Conservation (phyloP, 2,797 vertebrate species). For the Enoplosus armatus region DNA sequence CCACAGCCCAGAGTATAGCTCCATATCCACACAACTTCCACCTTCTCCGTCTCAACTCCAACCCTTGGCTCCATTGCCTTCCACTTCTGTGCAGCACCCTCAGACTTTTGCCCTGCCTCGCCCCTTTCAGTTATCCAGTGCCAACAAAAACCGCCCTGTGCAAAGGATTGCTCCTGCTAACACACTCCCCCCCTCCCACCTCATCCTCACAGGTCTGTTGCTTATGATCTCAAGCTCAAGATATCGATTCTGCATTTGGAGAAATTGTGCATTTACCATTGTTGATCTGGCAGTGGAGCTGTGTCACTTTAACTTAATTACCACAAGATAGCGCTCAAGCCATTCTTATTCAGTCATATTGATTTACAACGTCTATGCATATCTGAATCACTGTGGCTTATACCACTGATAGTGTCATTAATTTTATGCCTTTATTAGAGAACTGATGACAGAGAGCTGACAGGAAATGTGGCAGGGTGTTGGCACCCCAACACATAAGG, state of each 20-base stretch:
- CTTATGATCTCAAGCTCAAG: conserved; percentile 15
- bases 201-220: conserved; percentile 90
- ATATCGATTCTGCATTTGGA: background rate
- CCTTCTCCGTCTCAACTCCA: conserved; percentile 81
- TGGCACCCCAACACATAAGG: background rate
- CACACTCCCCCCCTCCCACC: conserved; percentile 83
- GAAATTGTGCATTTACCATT: background rate
- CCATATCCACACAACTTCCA: conserved; percentile 73
- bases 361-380: background rate
- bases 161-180: conserved; percentile 90
- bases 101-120: conserved; percentile 89
- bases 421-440: background rate
- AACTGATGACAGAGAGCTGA: background rate
- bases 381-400: background rate
- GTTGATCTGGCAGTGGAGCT: background rate
- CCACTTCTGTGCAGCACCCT: conserved; percentile 65
- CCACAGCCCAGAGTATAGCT: conserved; percentile 83
- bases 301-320: conserved; percentile 5
- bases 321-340: conserved; percentile 51
- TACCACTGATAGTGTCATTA: background rate
- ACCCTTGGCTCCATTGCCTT: conserved; percentile 75
- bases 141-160: conserved; percentile 87
- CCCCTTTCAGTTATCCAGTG: conserved; percentile 79
- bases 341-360: background rate
- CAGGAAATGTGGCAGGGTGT: background rate